Base-by-base conservation (phyloP, 2,888 invertebrate species). In the Dinocampus coccinellae region DNA sequence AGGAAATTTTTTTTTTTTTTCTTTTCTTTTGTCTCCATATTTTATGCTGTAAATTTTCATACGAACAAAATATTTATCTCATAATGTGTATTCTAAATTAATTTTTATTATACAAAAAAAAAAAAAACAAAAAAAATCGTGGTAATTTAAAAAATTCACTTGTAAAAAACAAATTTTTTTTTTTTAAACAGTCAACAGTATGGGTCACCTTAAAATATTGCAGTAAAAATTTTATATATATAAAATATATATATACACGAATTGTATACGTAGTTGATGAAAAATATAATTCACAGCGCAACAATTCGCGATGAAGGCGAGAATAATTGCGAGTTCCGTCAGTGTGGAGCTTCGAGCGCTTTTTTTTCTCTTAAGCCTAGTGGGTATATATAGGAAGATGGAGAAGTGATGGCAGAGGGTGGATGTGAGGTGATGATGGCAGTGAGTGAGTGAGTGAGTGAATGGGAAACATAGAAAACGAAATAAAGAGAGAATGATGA, bases 291-390 rank as follows among this genome's bases (percentile, higher is more conserved):
- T 85, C 81, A 80, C 81, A 78, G 79, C 79, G 83, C 82, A 83
- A 86, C 85, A 85, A 85, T 87, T 81, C 81, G 83, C 81, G 81
- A 83, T 82, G 83, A 81, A 81, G 80, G 84, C 79, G 83, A 85
- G 86, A 86, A 87, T 87, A 87, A 87, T 86, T 86, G 84, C 86
- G 81, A 84, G 85, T 86, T 85, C 84, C 82, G 82, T 81, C 81
- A 78, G 76, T 74, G 53, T 57, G 53, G 39, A 74, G 75, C 76
- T 79, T 76, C 77, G 77, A 81, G 78, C 77, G 65, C 72, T 78
- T 77, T 79, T 47, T 77, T 76, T 77, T 77, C 72, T 65, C 73
- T 68, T 70, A 62, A 64, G 47, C 64, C 55, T 55, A 24, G 55
- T 55, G 55, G 73, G 64, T 13, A 10, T 42, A 55, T 55, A 55